Conservation (phyloP, 1,140 invertebrate genomes). For the Antheraea pernyi region DNA sequence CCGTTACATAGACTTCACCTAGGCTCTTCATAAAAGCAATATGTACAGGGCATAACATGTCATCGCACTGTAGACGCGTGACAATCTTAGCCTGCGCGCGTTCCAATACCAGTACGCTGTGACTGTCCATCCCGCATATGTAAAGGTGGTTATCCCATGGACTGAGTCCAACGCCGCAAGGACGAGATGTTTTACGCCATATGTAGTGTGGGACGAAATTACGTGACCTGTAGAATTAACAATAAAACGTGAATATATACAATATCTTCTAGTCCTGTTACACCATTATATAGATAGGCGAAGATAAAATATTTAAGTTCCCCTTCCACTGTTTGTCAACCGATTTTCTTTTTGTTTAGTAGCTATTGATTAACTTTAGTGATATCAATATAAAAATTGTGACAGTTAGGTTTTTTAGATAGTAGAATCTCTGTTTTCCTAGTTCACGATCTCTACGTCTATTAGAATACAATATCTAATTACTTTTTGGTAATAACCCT, state of each 20-base stretch:
- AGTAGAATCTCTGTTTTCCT: no score
- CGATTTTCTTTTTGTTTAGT: no score
- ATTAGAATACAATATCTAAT: no score
- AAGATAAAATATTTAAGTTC: no score
- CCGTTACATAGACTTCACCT: conserved; percentile 83
- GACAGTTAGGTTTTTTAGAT: no score
- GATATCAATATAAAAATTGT: no score
- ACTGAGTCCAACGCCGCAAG: conserved; percentile 80
- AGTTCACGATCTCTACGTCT: no score
- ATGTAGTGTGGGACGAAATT: conserved; percentile 75
- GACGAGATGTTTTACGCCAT: conserved; percentile 79
- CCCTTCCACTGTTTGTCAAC: no score
- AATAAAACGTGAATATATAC: not conserved
- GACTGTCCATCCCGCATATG: conserved; percentile 80
- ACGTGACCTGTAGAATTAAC: conserved; percentile 51
- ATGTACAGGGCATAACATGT: conserved; percentile 84
- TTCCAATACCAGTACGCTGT: conserved; percentile 81
- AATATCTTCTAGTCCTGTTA: not conserved
- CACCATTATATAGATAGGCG: no score
- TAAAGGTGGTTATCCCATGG: conserved; percentile 81
- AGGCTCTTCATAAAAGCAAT: conserved; percentile 82
- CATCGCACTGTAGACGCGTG: conserved; percentile 71
- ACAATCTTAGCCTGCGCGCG: conserved; percentile 76
- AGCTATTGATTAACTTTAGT: no score
- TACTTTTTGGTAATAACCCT: no score